Evolutionary conservation across 2,797 vertebrate genomes (phyloP).

Genomic region (Clarias fuscus): DNA sequence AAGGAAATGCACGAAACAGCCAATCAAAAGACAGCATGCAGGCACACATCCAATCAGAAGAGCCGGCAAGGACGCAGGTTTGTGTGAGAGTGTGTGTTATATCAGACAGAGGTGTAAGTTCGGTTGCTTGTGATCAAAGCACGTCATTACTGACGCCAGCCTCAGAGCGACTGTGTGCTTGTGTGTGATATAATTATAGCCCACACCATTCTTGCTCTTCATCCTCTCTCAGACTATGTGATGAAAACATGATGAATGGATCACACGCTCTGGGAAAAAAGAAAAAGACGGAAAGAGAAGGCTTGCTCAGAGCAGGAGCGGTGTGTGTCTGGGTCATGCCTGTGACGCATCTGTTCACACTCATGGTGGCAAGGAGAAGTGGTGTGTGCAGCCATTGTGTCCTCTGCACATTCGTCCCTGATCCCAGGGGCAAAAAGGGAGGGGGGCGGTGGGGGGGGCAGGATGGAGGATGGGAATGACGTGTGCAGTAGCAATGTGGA

Average conservation of each 20-base stretch:
- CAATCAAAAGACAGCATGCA: background rate
- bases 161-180: background rate
- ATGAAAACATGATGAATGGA: background rate
- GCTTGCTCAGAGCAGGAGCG: background rate
- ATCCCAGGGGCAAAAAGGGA: background rate
- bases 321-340: background rate
- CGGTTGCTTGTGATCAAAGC: background rate
- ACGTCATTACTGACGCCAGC: background rate
- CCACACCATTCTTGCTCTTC: background rate
- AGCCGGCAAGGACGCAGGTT: background rate
- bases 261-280: background rate
- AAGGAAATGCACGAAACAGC: too few relatives aligned
- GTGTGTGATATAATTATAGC: background rate
- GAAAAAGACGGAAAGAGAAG: too few relatives aligned
- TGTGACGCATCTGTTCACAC: background rate
- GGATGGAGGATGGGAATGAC: background rate
- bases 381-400: background rate
- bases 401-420: background rate
- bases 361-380: background rate
- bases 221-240: background rate
- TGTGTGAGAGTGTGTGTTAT: constrained; percentile 7
- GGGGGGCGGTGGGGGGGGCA: background rate
- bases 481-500: background rate
- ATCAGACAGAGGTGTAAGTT: background rate
- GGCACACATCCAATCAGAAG: constrained; percentile 12